Evolutionary conservation across 1,140 invertebrate genomes (phyloP), one percentile per base, ranked within the genome.

Genomic region (Nymphalis io): DNA sequence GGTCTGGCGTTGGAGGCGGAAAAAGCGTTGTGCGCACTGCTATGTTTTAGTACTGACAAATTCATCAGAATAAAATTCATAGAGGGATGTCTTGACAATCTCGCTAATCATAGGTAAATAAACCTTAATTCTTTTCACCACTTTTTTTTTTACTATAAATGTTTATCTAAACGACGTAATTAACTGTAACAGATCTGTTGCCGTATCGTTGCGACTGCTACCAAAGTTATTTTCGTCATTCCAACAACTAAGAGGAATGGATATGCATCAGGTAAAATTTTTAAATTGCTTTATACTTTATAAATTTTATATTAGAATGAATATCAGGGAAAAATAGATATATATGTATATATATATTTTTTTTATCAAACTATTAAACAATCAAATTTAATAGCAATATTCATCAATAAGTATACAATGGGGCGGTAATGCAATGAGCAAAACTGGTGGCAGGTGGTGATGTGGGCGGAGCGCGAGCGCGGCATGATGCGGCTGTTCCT

Each of bases 401-500:
- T 33, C 3, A 6, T 33, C 2, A 33, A 6, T 33, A 33, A 33
- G 27, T 33, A 8, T 33, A 6, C 5, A 8, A 6, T 33, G 3
- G 10, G 3, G 1, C 1, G 27, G 2, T 5, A 8, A 6, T 33
- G 2, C 1, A 8, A 8, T 8, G 27, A 8, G 27, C 10, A 6
- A 8, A 27, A 27, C 42, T 15, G 13, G 15, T 0, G 0, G 48
- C 21, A 92, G 91, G 93, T 97, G 70, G 96, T 96, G 0, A 94
- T 96, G 79, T 98, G 97, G 97, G 97, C 97, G 3, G 97, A 98
- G 80, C 94, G 95, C 44, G 96, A 98, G 75, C 95, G 97, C 79
- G 94, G 95, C 58, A 98, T 98, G 97, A 97, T 98, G 96, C 94
- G 95, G 13, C 94, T 97, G 86, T 98, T 98, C 90, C 98, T 99